phyloP scores from a whole-genome alignment of 2,888 invertebrate species.

The Drosophila dives region DNA sequence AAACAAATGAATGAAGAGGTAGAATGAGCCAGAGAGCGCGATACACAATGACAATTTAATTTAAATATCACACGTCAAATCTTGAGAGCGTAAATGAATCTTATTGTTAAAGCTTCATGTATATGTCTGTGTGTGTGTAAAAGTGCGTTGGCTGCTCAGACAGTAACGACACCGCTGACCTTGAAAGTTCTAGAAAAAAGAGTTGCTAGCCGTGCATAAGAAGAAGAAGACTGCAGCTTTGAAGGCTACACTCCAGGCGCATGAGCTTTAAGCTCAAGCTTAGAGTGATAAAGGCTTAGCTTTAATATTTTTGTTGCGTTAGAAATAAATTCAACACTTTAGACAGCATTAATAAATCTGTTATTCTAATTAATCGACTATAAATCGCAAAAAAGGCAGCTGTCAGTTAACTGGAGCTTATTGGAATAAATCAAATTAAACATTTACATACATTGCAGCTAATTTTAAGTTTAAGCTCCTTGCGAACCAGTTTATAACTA shows the following conservation, averaged over 20 bases:
- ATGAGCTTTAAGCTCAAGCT: neutral
- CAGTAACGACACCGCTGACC: slow-evolving; percentile 18
- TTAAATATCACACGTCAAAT: slow-evolving; percentile 55
- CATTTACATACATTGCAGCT: neutral
- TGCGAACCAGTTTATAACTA: neutral
- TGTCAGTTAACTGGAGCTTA: neutral
- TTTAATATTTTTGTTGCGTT: neutral
- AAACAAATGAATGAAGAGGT: slow-evolving; percentile 15
- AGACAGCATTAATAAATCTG: neutral
- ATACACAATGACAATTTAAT: slow-evolving; percentile 56
- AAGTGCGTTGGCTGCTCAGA: slow-evolving; percentile 41
- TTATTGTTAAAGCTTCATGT: slow-evolving; percentile 20
- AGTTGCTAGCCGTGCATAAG: neutral
- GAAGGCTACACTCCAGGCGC: neutral
- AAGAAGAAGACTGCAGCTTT: neutral
- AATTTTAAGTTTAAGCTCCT: neutral
- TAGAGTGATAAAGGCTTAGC: neutral
- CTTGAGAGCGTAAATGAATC: slow-evolving; percentile 64
- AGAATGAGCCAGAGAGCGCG: slow-evolving; percentile 13
- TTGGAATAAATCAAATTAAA: neutral
- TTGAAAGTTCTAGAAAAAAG: slow-evolving; percentile 31
- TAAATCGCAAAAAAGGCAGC: neutral
- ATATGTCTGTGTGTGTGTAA: slow-evolving; percentile 37
- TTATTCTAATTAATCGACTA: neutral
- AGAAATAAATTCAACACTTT: neutral